Evolutionary conservation across 2,797 vertebrate genomes (phyloP).

Genomic region (Epinephelus awoara): DNA sequence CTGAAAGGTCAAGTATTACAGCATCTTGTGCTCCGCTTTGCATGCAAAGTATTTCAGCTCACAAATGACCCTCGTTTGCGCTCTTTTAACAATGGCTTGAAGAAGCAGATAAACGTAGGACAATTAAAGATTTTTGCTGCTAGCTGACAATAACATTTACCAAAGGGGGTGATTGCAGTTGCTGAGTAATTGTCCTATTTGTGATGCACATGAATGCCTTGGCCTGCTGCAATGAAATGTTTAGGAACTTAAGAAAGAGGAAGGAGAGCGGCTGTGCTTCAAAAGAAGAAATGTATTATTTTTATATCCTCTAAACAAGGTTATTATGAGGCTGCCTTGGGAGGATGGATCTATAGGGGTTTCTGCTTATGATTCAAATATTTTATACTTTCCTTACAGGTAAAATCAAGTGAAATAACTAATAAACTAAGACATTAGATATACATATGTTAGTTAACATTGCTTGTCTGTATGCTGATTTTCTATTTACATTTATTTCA

Average conservation of each 20-base stretch:
- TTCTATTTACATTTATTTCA: slow-evolving; percentile 64
- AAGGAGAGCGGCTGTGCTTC: slow-evolving; percentile 22
- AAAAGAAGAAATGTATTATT: slow-evolving; percentile 17
- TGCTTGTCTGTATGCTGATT: not conserved
- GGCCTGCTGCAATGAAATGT: slow-evolving; percentile 68
- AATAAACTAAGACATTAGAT: not conserved
- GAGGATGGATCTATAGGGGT: not conserved
- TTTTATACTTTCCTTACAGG: not conserved
- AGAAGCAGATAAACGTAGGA: slow-evolving; percentile 97
- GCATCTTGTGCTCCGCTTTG: slow-evolving; percentile 98
- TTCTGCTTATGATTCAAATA: not conserved
- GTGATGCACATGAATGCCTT: slow-evolving; percentile 74
- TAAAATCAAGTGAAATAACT: not conserved
- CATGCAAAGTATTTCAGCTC: slow-evolving; percentile 99
- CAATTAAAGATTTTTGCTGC: slow-evolving; percentile 98
- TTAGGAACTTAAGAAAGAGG: slow-evolving; percentile 61
- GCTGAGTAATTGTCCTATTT: slow-evolving; percentile 93
- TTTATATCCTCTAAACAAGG: slow-evolving; percentile 4
- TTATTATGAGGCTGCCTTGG: slow-evolving; percentile 1
- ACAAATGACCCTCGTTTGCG: slow-evolving; percentile 98
- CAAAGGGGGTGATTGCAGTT: slow-evolving; percentile 97
- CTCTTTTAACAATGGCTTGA: slow-evolving; percentile 95
- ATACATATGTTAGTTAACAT: not conserved
- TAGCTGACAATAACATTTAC: slow-evolving; percentile 94
- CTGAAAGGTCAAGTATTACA: slow-evolving; percentile 99